phyloP scores from a whole-genome alignment of 2,797 vertebrate species.

The Notolabrus celidotus region DNA sequence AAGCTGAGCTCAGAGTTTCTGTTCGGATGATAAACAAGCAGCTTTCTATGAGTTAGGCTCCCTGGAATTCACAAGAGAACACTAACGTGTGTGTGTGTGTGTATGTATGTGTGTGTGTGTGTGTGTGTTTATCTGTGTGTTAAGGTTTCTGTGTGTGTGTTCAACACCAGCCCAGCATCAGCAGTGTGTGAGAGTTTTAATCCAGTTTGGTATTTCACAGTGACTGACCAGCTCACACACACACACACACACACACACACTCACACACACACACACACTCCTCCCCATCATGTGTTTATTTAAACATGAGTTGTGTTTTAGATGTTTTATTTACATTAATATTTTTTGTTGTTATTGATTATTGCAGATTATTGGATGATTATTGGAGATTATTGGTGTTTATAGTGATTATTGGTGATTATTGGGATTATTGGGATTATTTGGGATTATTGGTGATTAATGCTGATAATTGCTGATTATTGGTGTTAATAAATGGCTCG shows the following conservation, averaged over 20 bases:
- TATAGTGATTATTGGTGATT: too few relatives aligned
- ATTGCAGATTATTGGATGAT: too few relatives aligned
- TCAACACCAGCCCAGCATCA: constrained; percentile 30
- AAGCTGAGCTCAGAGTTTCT: constrained; percentile 11
- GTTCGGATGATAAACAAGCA: constrained; percentile 18
- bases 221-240: constrained; percentile 6
- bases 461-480: too few relatives aligned
- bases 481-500: too few relatives aligned
- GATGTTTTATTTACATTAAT: too few relatives aligned
- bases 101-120: constrained; percentile 4
- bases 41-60: constrained; percentile 25
- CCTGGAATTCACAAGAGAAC: constrained; percentile 48
- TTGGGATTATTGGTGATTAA: too few relatives aligned
- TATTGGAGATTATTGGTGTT: too few relatives aligned
- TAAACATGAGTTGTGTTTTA: not conserved
- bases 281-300: not conserved
- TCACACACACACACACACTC: not conserved
- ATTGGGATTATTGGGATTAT: too few relatives aligned
- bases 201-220: constrained; percentile 83
- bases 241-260: not conserved
- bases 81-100: constrained; percentile 23
- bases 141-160: too few relatives aligned
- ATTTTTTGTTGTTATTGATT: too few relatives aligned
- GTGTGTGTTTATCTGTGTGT: too few relatives aligned
- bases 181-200: constrained; percentile 64